Percentiles rank a stretch among this genome's conserved stretches.
phyloP scores from a whole-genome alignment of 2,113 vertebrate genomes.

The Alethe diademata region DNA sequence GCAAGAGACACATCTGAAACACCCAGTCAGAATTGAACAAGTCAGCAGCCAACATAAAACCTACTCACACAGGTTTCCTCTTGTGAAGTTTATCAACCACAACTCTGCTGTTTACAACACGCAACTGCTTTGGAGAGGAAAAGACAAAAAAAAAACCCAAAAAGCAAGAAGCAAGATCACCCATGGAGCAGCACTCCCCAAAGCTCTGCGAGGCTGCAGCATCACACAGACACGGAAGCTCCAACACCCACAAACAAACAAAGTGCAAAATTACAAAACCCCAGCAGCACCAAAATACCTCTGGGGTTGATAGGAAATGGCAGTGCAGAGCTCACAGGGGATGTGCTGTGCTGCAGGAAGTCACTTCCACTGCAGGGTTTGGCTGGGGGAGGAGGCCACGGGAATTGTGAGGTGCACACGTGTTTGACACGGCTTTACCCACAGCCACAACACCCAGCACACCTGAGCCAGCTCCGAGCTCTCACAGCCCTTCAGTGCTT shows the following conservation, averaged over 20 bases:
- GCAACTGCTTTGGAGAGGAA: not conserved
- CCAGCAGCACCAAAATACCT: not conserved
- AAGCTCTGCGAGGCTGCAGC: not conserved
- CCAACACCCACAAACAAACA: not conserved
- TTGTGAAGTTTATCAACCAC: not conserved
- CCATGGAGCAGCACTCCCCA: not conserved
- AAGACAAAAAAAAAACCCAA: not conserved
- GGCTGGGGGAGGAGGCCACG: not conserved
- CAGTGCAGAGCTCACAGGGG: not conserved
- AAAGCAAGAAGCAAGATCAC: not conserved
- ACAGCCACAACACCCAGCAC: not conserved
- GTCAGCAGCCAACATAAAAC: not conserved
- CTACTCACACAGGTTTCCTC: not conserved
- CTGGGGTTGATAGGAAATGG: not conserved
- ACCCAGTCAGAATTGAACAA: not conserved
- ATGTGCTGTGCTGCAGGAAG: not conserved
- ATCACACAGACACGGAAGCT: not conserved
- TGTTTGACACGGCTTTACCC: not conserved
- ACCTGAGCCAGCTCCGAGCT: not conserved
- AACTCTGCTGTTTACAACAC: not conserved
- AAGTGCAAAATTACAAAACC: not conserved
- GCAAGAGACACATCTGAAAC: not conserved
- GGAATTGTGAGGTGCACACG: not conserved
- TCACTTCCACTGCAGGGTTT: not conserved
- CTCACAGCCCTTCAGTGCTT: not conserved